Percentiles rank a stretch among this genome's conserved stretches.
These are phyloP conservation scores for Eucriotettix oculatus DNA, from an alignment of 2,888 invertebrate genomes.

Conservation along the genomic window DNA sequence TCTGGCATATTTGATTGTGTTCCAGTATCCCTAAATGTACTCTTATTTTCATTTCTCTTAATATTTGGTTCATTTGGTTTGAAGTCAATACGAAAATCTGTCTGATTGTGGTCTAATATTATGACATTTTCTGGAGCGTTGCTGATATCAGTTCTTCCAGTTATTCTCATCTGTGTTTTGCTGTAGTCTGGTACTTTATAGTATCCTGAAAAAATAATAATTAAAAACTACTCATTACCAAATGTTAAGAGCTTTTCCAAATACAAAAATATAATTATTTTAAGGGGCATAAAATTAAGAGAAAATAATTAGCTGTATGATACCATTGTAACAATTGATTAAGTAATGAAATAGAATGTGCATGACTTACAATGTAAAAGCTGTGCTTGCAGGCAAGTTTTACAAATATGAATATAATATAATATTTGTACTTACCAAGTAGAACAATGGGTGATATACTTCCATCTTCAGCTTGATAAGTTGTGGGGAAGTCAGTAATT, in stretches of 20 bases:
- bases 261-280: no score
- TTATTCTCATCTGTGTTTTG: conserved; percentile 22
- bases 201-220: conserved; percentile 31
- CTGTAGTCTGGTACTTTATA: conserved; percentile 51
- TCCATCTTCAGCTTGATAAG: not conserved
- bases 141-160: conserved; percentile 24
- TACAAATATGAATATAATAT: not conserved
- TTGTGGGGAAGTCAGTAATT: conserved; percentile 4
- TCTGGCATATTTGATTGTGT: not conserved
- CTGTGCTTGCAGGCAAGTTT: no score
- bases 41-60: no score
- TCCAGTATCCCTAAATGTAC: no score
- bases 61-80: no score
- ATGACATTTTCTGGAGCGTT: conserved; percentile 20
- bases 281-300: no score
- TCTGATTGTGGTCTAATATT: conserved; percentile 8
- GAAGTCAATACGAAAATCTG: conserved; percentile 13
- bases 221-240: no score
- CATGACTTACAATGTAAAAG: no score
- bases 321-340: no score
- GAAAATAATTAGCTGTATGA: no score
- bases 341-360: no score
- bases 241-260: no score
- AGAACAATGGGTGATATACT: conserved; percentile 9
- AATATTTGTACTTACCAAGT: conserved; percentile 8